A percentile compares a stretch with the other conserved stretches of the same genome.
These are phyloP conservation scores for Scaptomyza graminum DNA, from an alignment of 1,140 invertebrate species.

Conservation along the genomic window DNA sequence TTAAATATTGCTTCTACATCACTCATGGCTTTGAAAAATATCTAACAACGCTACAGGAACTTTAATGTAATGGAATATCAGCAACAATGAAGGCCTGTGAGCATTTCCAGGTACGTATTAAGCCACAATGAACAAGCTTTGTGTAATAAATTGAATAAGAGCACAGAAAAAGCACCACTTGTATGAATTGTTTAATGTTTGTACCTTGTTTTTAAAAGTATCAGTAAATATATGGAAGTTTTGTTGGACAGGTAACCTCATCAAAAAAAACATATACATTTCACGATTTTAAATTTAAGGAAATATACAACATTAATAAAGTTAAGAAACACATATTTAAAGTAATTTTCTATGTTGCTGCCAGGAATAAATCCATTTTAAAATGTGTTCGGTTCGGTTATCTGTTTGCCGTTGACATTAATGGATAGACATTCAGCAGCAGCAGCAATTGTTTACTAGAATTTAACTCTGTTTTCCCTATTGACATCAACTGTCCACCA, in stretches of 20 bases:
- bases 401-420: conserved; percentile 2
- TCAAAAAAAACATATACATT: too few species aligned
- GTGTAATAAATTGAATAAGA: conserved; percentile 8
- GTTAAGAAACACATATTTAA: not conserved
- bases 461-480: conserved; percentile 18
- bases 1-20: too few species aligned
- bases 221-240: too few species aligned
- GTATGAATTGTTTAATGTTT: not conserved
- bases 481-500: conserved; percentile 8
- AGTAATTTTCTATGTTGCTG: not conserved
- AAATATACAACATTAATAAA: too few species aligned
- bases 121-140: conserved; percentile 1
- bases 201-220: too few species aligned
- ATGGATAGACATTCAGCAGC: conserved; percentile 12
- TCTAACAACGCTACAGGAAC: conserved; percentile 25
- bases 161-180: not conserved
- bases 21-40: too few species aligned
- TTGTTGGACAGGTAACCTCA: too few species aligned
- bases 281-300: too few species aligned
- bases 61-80: conserved; percentile 59
- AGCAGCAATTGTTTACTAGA: conserved; percentile 17
- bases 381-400: not conserved
- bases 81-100: conserved; percentile 40
- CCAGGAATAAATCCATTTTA: not conserved
- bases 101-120: conserved; percentile 12